Base-by-base conservation (phyloP, 2,797 vertebrate species). In the Nasua narica region DNA sequence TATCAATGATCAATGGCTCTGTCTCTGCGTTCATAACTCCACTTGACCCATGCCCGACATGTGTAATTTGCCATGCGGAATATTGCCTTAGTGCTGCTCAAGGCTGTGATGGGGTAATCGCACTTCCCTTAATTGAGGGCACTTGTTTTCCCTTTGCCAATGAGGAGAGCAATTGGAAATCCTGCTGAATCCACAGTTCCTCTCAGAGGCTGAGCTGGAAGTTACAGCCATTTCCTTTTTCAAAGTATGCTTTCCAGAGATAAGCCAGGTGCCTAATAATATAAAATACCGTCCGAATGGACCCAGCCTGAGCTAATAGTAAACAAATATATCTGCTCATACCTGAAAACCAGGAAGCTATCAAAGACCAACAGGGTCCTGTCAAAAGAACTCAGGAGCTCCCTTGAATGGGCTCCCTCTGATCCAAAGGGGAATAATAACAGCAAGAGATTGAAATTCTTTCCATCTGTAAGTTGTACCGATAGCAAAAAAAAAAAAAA, bases 81-180 rank as follows among this genome's bases (percentile, higher is more conserved):
- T 54, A 92, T 92, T 56, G 67, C 94, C 81, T 77, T 48, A 48
- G 60, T 4, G 9, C 50, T 43, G 56, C 91, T 97, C 94, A 78
- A 72, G 92, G 92, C 88, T 94, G 35, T 13, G 54, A 81, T 25
- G 90, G 48, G 87, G 56, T 96, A 69, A 86, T 67, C 97, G 46
- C 79, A 87, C 84, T 90, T 85, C 35, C 40, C 92, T 95, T 95
- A 70, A 96, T 60, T 89, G 62, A 52, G 91, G 95, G 95, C 48
- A 87, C 16, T 50, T 25, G 16, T 90, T 97, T 79, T 91, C 78
- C 50, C 77, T 95, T 82, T 48, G 32, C 56, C 72, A 70, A 54
- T 60, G 78, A 97, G 85, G 32, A 92, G 77, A 93, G 70, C 81
- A 50, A 78, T 81, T 92, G 86, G 92, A 83, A 96, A 97, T 93